Base-by-base conservation (phyloP, 2,888 invertebrate species). In the Pandemis heparana region DNA sequence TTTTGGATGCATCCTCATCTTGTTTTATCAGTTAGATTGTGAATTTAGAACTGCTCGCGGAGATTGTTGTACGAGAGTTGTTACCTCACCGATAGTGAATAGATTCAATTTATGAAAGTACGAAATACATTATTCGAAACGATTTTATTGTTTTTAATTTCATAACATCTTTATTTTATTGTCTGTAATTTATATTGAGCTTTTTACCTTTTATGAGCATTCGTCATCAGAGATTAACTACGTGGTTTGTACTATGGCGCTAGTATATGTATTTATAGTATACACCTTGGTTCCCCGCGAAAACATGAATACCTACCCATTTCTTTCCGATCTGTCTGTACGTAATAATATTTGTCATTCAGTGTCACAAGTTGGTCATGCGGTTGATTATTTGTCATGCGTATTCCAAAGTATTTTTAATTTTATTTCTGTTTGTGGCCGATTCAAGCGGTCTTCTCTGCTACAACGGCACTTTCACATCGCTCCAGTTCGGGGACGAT, bases 1-100 rank as follows among this genome's bases (percentile, higher is more conserved):
- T 83, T 81, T 84, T 86, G 88, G 83, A 89, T 88, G 89, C 88
- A 86, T 85, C 87, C 84, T 76, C 75, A 64, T 64, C 59, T 67
- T 73, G 39, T 70, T 65, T 87, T 89, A 83, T 85, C 83, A 86
- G 86, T 89, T 91, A 91, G 87, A 87, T 86, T 87, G 89, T 89
- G 87, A 88, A 88, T 85, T 86, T 91, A 91, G 90, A 84, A 82
- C 87, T 83, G 89, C 85, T 87, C 82, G 87, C 88, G 87, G 86
- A 87, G 82, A 87, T 86, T 89, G 88, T 90, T 91, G 90, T 92
- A 89, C 86, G 87, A 88, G 87, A 89, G 88, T 93, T 92, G 92
- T 92, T 92, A 92, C 93, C 93, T 93, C 93, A 94, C 92, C 92
- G 90, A 94, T 93, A 92, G 92, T 89, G 86, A 83, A 90, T 93